Evolutionary conservation across 2,888 invertebrate genomes (phyloP).

Genomic region (Trachelus tabidus): DNA sequence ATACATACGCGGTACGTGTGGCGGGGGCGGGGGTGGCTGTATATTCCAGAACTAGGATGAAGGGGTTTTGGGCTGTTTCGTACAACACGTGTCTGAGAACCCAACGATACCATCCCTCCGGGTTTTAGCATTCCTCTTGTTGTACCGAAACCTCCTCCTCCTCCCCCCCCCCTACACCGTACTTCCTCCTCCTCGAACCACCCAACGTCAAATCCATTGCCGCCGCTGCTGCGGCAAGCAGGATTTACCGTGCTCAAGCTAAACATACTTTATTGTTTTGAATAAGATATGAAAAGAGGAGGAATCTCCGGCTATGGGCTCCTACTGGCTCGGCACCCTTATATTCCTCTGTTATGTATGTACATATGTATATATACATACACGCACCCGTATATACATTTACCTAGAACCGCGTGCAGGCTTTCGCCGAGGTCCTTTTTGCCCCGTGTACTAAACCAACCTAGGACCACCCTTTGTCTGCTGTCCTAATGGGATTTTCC

Average conservation of each 20-base stretch:
- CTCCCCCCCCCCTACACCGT: too few species aligned
- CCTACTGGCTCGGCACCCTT: too few species aligned
- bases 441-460: too few species aligned
- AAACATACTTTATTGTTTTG: constrained; percentile 6
- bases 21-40: background rate
- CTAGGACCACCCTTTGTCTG: background rate
- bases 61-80: background rate
- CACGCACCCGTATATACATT: background rate
- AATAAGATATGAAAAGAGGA: constrained; percentile 5
- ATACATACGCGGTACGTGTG: background rate
- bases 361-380: too few species aligned
- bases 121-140: too few species aligned
- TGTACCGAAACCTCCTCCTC: too few species aligned
- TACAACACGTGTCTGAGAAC: background rate
- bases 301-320: background rate
- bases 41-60: background rate
- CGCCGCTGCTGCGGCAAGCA: background rate
- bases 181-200: too few species aligned
- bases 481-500: constrained; percentile 1
- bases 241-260: constrained; percentile 1
- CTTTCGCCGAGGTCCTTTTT: too few species aligned
- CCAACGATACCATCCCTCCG: too few species aligned
- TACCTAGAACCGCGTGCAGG: background rate
- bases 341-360: too few species aligned
- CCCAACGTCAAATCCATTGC: background rate